Evolutionary conservation across 2,888 invertebrate species (phyloP), one percentile per base, ranked within the genome.

Genomic region (Omphaloscelis lunosa): DNA sequence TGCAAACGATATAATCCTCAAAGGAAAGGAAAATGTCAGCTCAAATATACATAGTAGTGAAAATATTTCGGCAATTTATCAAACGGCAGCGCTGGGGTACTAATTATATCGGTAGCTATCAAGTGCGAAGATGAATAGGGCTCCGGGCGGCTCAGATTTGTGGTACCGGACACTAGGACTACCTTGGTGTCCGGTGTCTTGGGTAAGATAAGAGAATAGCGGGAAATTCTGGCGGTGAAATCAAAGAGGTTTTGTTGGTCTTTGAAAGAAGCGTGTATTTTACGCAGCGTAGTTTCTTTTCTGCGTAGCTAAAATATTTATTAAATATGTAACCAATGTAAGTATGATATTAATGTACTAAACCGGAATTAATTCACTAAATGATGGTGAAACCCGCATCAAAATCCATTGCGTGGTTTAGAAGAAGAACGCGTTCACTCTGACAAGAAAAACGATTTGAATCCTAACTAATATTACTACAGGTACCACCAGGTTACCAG

Each of bases 51-150:
- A 12, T 61, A 72, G 65, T 70, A 56, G 74, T 56, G 77, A 72
- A 82, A 84, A 84, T 79, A 88, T 86, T 82, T 72, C 45, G 70
- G 65, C 59, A 78, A 88, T 88, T 87, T 79, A 81, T 87, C 80
- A 88, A 78, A 69, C 63, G 34, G 79, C 41, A 74, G 71, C 68
- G 61, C 41, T 61, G 45, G 59, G 72, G 62, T 63, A 79, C 82
- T 88, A 86, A 87, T 87, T 87, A 87, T 80, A 80, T 80, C 80
- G 75, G 67, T 61, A 67, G 77, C 81, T 88, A 84, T 84, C 87
- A 87, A 88, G 84, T 76, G 79, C 6, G 17, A 69, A 77, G 87
- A 87, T 84, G 75, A 79, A 88, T 86, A 79, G 61, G 77, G 48
- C 68, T 68, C 72, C 34, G 51, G 62, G 56, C 62, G 72, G 71